Evolutionary conservation across 2,113 vertebrate genomes (phyloP).

Genomic region (Malaclemys terrapin): DNA sequence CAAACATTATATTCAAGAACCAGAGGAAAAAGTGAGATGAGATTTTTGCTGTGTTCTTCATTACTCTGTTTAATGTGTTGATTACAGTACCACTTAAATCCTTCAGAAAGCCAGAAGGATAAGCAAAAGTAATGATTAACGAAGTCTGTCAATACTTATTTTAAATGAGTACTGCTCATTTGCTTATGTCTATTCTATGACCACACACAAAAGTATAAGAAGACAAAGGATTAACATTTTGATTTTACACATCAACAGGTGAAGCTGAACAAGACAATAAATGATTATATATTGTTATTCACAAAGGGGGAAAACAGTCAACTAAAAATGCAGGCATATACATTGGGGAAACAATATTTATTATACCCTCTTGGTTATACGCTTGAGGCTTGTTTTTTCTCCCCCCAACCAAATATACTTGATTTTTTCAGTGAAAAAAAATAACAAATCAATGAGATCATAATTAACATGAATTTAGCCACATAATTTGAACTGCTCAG

Average conservation of each 20-base stretch:
- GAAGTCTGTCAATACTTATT: not conserved
- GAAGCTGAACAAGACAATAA: not conserved
- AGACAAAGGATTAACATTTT: not conserved
- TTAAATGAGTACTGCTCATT: not conserved
- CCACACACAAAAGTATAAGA: not conserved
- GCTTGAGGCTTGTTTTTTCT: not conserved
- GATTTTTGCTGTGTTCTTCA: not conserved
- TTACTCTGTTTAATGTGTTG: slow-evolving; percentile 1
- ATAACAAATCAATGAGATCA: not conserved
- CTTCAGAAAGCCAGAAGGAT: not conserved
- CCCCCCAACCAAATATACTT: not conserved
- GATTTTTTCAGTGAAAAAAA: slow-evolving; percentile 5
- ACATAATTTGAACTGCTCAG: not conserved
- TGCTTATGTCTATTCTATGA: not conserved
- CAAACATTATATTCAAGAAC: slow-evolving; percentile 11
- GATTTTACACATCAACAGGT: not conserved
- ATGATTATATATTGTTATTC: not conserved
- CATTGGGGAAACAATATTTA: not conserved
- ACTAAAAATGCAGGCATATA: not conserved
- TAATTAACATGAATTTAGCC: not conserved
- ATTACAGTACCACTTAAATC: not conserved
- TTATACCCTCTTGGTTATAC: not conserved
- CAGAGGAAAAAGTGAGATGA: not conserved
- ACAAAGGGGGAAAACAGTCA: not conserved
- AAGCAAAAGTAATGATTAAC: not conserved